Evolutionary conservation across 2,888 invertebrate species (phyloP), one percentile per base, ranked within the genome.

Genomic region (Melitaea athalia): DNA sequence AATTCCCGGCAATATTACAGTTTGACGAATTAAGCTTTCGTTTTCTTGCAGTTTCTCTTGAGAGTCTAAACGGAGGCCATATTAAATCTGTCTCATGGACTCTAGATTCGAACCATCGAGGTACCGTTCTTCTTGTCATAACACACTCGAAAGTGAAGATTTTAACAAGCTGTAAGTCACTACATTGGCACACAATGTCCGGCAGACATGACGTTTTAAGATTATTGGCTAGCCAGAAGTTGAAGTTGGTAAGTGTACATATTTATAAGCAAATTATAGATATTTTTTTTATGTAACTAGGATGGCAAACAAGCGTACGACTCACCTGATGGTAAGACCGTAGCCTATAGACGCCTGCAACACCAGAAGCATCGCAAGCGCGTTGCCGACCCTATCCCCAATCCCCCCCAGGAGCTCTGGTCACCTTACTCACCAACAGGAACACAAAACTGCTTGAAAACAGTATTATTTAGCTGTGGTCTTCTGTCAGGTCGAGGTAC

Each of bases 131-230:
- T 5, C 88, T 94, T 65, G 94, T 94, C 12, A 85, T 95, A 71
- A 93, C 94, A 0, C 91, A 94, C 0, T 93, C 94, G 3, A 93
- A 93, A 73, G 93, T 95, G 24, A 94, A 94, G 74, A 85, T 96
- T 42, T 94, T 94, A 76, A 92, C 95, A 5, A 95, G 95, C 76
- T 96, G 96, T 79, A 89, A 91, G 38, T 89, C 94, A 1, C 93
- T 95, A 70, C 96, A 95, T 50, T 94, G 94, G 85, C 94, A 96
- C 33, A 86, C 93, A 10, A 93, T 95, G 78, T 93, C 94, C 7
- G 93, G 92, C 60, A 91, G 94, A 81, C 93, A 94, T 72, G 94
- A 95, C 73, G 92, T 95, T 85, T 89, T 94, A 76, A 85, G 88
- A 62, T 88, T 94, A 76, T 91, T 94, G 88, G 87, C 86, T 17